These are phyloP conservation scores for Otus scops DNA, from an alignment of 2,797 vertebrate genomes.

Conservation along the genomic window DNA sequence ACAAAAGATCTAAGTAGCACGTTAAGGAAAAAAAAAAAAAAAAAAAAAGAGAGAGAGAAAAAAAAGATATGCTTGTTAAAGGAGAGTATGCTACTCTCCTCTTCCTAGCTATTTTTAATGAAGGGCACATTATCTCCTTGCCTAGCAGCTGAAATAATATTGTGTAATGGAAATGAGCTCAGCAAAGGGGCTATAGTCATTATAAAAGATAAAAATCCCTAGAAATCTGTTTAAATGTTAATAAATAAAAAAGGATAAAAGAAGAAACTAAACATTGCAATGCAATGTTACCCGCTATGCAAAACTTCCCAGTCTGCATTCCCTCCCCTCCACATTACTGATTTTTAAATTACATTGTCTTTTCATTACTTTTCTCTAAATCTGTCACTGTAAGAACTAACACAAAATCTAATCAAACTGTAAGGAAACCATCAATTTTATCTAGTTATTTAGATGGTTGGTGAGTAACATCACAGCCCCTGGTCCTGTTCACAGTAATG, in stretches of 20 bases:
- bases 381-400: conserved; percentile 58
- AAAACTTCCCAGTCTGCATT: conserved; percentile 21
- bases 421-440: conserved; percentile 67
- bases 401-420: conserved; percentile 67
- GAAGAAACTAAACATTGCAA: conserved; percentile 4
- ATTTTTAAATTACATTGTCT: conserved; percentile 71
- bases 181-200: conserved; percentile 39
- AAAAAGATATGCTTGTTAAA: conserved; percentile 57
- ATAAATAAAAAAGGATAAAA: conserved; percentile 53
- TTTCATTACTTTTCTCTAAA: conserved; percentile 66
- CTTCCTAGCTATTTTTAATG: conserved; percentile 39
- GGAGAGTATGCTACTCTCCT: not conserved
- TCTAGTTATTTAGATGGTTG: conserved; percentile 60
- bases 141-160: conserved; percentile 59
- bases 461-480: conserved; percentile 53
- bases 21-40: not conserved
- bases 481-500: conserved; percentile 33
- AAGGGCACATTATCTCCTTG: conserved; percentile 48
- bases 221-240: conserved; percentile 57
- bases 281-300: not conserved
- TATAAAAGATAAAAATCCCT: conserved; percentile 53
- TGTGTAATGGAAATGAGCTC: conserved; percentile 60
- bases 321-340: conserved; percentile 30
- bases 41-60: not conserved
- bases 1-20: conserved; percentile 47